A percentile compares a stretch with the other conserved stretches of the same genome.
These are phyloP conservation scores for Rhinatrema bivittatum DNA, from an alignment of 2,797 vertebrate genomes.

Conservation along the genomic window DNA sequence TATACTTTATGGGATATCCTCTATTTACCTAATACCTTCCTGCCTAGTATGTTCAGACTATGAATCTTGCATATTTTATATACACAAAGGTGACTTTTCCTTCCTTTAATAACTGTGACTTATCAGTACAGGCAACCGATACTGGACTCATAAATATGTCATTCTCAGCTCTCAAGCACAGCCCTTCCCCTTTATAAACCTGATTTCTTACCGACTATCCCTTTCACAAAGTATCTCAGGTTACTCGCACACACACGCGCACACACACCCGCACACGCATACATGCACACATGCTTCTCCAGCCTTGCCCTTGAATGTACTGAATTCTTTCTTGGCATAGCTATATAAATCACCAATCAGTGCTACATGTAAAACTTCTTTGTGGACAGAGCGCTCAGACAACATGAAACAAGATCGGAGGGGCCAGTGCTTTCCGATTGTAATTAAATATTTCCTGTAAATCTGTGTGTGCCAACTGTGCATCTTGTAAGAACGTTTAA, in stretches of 20 bases:
- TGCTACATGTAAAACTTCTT: conserved; percentile 37
- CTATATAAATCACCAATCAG: conserved; percentile 43
- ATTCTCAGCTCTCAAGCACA: conserved; percentile 13
- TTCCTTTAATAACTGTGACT: conserved; percentile 59
- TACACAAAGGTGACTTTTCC: conserved; percentile 66
- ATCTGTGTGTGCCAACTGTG: conserved; percentile 51
- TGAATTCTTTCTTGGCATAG: no score
- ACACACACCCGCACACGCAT: accelerated
- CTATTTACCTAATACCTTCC: conserved; percentile 68
- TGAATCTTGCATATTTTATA: conserved; percentile 59
- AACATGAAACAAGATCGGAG: conserved; percentile 41
- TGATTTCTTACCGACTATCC: conserved; percentile 9
- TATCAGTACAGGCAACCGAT: conserved; percentile 57
- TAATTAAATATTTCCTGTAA: conserved; percentile 65
- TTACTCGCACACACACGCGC: not conserved
- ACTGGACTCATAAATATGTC: conserved; percentile 63
- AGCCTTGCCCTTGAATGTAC: not conserved
- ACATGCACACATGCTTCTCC: no score
- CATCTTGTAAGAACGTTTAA: conserved; percentile 61
- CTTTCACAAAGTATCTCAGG: no score
- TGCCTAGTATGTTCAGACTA: conserved; percentile 53
- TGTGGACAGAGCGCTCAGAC: conserved; percentile 29
- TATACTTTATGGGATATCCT: conserved; percentile 63
- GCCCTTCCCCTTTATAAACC: conserved; percentile 8
- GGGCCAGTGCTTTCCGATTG: conserved; percentile 54